Percentiles rank a stretch among this genome's conserved stretches.
Conservation (phyloP, 2,797 vertebrate species). For the Lophotriccus pileatus region DNA sequence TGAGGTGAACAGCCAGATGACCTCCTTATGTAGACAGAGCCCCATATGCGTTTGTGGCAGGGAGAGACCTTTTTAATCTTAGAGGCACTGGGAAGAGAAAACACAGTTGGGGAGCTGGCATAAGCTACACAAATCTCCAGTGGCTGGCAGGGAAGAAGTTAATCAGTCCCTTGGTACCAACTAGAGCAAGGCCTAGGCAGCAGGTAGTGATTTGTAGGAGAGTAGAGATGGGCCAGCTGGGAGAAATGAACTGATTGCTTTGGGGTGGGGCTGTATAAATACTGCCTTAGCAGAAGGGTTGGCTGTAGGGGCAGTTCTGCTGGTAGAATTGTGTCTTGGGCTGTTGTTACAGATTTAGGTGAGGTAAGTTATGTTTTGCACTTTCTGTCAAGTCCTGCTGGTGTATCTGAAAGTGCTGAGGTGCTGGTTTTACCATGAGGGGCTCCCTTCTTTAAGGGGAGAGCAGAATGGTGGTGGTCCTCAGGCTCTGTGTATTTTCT, state of each 20-base stretch:
- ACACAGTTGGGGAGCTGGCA: not conserved
- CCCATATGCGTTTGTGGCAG: not conserved
- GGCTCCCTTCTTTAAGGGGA: not conserved
- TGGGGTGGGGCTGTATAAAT: not conserved
- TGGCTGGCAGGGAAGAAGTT: not conserved
- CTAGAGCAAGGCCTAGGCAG: not conserved
- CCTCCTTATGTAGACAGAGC: not conserved
- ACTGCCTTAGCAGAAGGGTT: rapidly evolving
- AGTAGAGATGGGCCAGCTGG: not conserved
- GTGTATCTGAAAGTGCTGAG: not conserved
- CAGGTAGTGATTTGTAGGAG: not conserved
- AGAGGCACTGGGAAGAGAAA: not conserved
- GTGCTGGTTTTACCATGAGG: not conserved
- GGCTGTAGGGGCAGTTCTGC: rapidly evolving
- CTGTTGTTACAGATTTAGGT: not conserved
- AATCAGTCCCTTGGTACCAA: not conserved
- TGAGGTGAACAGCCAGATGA: not conserved
- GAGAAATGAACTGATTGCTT: not conserved
- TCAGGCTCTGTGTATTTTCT: not conserved
- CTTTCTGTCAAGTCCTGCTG: not conserved
- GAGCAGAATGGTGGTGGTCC: not conserved
- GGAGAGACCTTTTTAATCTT: not conserved
- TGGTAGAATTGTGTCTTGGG: rapidly evolving
- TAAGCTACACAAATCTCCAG: not conserved
- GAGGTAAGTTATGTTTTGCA: rapidly evolving